phyloP scores from a whole-genome alignment of 1,140 invertebrate genomes.

The Teleopsis dalmanni region DNA sequence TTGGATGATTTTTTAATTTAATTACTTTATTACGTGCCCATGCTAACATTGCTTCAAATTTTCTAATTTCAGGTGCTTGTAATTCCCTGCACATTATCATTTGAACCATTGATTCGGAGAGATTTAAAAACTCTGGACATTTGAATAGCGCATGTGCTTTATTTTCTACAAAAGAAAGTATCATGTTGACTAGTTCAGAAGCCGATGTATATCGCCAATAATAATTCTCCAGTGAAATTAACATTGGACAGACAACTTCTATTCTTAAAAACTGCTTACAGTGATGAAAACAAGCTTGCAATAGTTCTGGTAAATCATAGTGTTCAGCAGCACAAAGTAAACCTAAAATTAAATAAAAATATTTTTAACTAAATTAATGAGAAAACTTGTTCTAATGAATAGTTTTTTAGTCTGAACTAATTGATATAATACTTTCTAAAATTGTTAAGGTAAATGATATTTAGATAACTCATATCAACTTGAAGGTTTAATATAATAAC shows the following conservation, averaged over 20 bases:
- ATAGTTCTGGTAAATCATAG: conserved; percentile 84
- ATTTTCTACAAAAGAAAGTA: conserved; percentile 81
- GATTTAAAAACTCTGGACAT: conserved; percentile 70
- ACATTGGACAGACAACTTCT: conserved; percentile 87
- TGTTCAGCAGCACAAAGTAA: conserved; percentile 90
- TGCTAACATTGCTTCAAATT: conserved; percentile 87
- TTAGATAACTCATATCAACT: no score
- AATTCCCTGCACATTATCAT: conserved; percentile 86
- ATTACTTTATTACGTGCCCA: conserved; percentile 79
- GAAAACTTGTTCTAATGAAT: no score
- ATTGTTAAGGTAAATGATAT: no score
- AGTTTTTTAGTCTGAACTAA: no score
- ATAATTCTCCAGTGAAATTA: conserved; percentile 87
- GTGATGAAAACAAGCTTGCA: conserved; percentile 92
- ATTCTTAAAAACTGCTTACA: conserved; percentile 88
- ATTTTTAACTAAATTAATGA: no score
- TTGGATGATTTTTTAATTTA: conserved; percentile 60
- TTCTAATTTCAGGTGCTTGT: conserved; percentile 80
- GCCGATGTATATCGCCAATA: conserved; percentile 93
- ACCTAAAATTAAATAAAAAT: background rate
- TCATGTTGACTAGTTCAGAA: conserved; percentile 89
- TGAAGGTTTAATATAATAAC: no score
- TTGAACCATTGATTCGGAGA: conserved; percentile 91
- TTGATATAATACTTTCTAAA: no score
- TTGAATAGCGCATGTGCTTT: conserved; percentile 76